Evolutionary conservation across 2,888 invertebrate species (phyloP).

Genomic region (Furcula furcula): DNA sequence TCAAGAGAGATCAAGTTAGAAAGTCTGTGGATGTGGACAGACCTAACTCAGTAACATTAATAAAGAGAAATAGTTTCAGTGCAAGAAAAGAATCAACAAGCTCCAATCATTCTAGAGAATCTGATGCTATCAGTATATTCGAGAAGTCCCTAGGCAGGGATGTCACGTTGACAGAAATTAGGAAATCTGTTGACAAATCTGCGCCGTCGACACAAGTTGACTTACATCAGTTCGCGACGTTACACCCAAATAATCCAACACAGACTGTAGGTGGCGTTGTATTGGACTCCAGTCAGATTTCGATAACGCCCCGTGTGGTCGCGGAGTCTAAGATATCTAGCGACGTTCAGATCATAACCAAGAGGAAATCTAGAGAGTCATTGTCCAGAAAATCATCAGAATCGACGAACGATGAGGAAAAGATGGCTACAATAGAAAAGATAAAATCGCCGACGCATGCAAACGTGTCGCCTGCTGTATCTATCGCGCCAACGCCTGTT

Average conservation of each 20-base stretch:
- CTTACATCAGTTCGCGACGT: conserved; percentile 64
- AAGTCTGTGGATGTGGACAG: conserved; percentile 73
- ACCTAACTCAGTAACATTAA: conserved; percentile 73
- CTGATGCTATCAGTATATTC: conserved; percentile 75
- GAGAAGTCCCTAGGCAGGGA: conserved; percentile 76
- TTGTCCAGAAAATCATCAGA: conserved; percentile 61
- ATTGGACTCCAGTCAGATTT: conserved; percentile 68
- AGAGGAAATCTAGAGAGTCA: conserved; percentile 58
- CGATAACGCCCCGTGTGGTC: conserved; percentile 60
- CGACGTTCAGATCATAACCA: conserved; percentile 52
- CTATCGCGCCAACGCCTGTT: conserved; percentile 52
- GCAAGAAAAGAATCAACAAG: conserved; percentile 75
- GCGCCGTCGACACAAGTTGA: conserved; percentile 50
- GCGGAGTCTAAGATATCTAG: conserved; percentile 44
- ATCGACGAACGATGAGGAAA: conserved; percentile 57
- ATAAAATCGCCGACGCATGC: conserved; percentile 56
- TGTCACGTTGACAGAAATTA: conserved; percentile 74
- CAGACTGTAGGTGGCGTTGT: conserved; percentile 48
- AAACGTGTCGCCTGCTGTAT: conserved; percentile 43
- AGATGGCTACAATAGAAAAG: conserved; percentile 57
- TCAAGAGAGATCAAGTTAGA: conserved; percentile 72
- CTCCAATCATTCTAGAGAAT: conserved; percentile 71
- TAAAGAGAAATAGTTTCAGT: conserved; percentile 71
- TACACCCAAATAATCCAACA: conserved; percentile 56
- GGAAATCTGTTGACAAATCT: conserved; percentile 70